Evolutionary conservation across 1,140 invertebrate species (phyloP), one percentile per base, ranked within the genome.

Genomic region (Phymastichus coffea): DNA sequence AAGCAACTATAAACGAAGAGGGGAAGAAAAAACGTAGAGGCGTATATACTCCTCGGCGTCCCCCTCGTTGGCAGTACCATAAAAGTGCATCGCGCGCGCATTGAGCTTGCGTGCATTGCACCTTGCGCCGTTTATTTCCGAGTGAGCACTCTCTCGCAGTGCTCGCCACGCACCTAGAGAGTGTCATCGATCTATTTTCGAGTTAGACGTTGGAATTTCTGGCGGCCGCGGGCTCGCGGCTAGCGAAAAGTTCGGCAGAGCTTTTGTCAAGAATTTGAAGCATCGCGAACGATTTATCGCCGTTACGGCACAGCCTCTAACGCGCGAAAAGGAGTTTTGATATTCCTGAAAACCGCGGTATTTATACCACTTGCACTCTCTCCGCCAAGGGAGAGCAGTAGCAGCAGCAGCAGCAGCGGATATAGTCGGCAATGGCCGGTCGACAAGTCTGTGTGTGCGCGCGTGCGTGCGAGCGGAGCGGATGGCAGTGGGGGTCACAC

Each of bases 401-500:
- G 8, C 26, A 7, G 23, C 35, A 25, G 20, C 35, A 8, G 15
- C 44, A 46, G 23, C 35, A 57, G 46, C 54, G 54, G 44, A 57
- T 57, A 57, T 57, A 57, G 35, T 57, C 55, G 35, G n/a, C n/a
- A n/a, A n/a, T n/a, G n/a, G n/a, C n/a, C n/a, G n/a, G n/a, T n/a
- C n/a, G n/a, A n/a, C n/a, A n/a, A 35, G 14, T 64, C 61, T 46
- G 44, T 61, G 58, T 64, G 66, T 60, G 67, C 63, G 68, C 64
- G 66, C 35, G 23, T 35, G 30, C 33, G 37, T 40, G n/a, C 49
- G 46, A 28, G 17, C 55, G 33, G n/a, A 40, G 57, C 62, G 57
- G 67, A 64, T 62, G 68, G 70, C 74, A 74, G 77, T 80, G 78
- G 76, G 75, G 77, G 75, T 77, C 73, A 75, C 71, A 78, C 77